Evolutionary conservation across 37 sponge, comb jelly and placozoan species (phyloP), one percentile per base, ranked within the genome.

Genomic region (Spongia lamella): DNA sequence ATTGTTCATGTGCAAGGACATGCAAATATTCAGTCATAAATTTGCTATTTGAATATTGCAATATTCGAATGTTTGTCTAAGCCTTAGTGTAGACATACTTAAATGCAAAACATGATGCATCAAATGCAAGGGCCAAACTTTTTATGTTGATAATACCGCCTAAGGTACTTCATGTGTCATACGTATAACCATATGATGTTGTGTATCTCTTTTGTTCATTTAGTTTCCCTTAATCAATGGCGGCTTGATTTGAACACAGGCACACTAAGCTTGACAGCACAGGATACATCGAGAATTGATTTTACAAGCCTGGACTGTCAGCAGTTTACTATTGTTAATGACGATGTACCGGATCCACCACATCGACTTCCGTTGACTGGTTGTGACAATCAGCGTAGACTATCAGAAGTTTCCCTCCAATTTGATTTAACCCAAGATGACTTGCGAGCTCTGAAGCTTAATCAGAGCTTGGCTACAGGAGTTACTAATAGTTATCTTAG

Each of bases 161-260:
- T n/a, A n/a, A n/a, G n/a, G n/a, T n/a, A n/a, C n/a, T n/a, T n/a
- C n/a, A n/a, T n/a, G n/a, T n/a, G n/a, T n/a, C n/a, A n/a, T n/a
- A n/a, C n/a, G n/a, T n/a, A n/a, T 43, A 13, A 43, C 47, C 47
- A 43, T 43, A 9, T 13, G 47, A 58, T 58, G 4, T 26, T 5
- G 14, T 58, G 29, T 22, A 58, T 58, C 7, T 15, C 7, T 58
- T 22, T 58, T 58, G 14, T 58, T 58, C 64, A 27, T 63, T 2
- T 63, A 21, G 19, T 63, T 27, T 35, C 56, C 35, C 77, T 83
- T 6, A 11, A 2, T 13, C 22, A 43, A 9, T 87, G 81, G 81
- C 29, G 36, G 1, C 56, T 87, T 53, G 83, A 87, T 51, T 27
- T 87, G 38, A 31, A 75, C 39, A 52, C 33, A 38, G 82, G 72